Evolutionary conservation across 2,113 vertebrate species (phyloP).

Genomic region (Calonectris borealis): DNA sequence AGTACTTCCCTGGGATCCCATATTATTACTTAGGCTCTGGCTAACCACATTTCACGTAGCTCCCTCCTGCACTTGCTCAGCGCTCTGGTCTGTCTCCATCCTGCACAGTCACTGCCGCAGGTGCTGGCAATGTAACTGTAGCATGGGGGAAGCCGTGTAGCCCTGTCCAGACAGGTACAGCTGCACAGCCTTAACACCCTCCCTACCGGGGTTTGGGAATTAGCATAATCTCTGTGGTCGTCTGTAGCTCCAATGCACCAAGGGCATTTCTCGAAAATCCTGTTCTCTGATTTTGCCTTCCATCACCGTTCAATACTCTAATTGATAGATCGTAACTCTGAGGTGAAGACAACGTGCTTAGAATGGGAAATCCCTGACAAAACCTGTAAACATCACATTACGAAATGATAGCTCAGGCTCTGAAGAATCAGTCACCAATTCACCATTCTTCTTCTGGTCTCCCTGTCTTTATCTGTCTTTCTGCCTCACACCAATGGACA

Average conservation of each 20-base stretch:
- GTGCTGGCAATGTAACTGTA: background rate
- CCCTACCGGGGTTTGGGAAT: background rate
- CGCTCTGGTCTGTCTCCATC: background rate
- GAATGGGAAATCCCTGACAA: constrained; percentile 24
- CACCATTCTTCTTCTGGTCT: background rate
- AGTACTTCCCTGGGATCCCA: background rate
- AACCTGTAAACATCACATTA: background rate
- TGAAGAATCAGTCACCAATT: background rate
- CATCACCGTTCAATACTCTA: constrained; percentile 20
- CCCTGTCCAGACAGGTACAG: background rate
- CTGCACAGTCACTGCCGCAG: background rate
- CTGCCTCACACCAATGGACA: background rate
- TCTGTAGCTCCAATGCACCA: background rate
- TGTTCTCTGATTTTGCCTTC: constrained; percentile 14
- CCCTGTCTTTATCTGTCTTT: background rate
- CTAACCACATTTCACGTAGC: background rate
- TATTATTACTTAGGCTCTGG: background rate
- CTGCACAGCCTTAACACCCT: background rate
- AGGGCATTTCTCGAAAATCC: background rate
- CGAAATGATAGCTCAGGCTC: background rate
- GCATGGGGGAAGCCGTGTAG: fast-evolving
- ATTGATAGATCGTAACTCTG: constrained; percentile 12
- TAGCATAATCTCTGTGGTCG: background rate
- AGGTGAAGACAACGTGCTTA: constrained; percentile 7
- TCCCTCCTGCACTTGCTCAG: background rate